phyloP scores from a whole-genome alignment of 2,888 invertebrate genomes.

The Mesorhabditis sp. region DNA sequence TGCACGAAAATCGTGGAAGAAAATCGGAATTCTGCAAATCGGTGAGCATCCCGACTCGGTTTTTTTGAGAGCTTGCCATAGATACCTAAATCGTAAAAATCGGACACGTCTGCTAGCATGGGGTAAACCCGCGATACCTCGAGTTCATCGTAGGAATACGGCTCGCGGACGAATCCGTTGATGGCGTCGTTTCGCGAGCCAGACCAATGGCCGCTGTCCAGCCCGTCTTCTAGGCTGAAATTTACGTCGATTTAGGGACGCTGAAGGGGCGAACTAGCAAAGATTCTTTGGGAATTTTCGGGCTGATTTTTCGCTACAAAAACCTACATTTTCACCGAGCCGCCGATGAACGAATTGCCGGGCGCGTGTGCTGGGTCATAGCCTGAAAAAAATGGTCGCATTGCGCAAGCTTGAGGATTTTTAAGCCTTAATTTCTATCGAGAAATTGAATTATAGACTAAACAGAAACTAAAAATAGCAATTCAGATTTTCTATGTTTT shows the following conservation, averaged over 20 bases:
- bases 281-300: no score
- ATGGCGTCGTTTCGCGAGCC: conserved; percentile 1
- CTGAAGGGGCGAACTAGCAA: no score
- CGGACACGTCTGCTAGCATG: no score
- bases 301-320: background rate
- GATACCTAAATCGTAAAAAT: no score
- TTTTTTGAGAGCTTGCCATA: no score
- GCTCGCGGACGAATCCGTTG: background rate
- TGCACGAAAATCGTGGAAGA: no score
- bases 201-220: background rate
- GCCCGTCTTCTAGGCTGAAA: background rate
- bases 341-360: background rate
- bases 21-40: no score
- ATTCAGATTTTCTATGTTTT: background rate
- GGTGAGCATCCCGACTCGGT: no score
- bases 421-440: no score
- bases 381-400: background rate
- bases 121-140: background rate
- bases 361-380: background rate
- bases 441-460: no score
- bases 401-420: no score
- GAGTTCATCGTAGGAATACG: background rate
- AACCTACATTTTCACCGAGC: background rate
- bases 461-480: background rate
- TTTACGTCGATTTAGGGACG: no score